These are phyloP conservation scores for Hypotaenidia okinawae DNA, from an alignment of 2,797 vertebrate genomes.

Conservation along the genomic window DNA sequence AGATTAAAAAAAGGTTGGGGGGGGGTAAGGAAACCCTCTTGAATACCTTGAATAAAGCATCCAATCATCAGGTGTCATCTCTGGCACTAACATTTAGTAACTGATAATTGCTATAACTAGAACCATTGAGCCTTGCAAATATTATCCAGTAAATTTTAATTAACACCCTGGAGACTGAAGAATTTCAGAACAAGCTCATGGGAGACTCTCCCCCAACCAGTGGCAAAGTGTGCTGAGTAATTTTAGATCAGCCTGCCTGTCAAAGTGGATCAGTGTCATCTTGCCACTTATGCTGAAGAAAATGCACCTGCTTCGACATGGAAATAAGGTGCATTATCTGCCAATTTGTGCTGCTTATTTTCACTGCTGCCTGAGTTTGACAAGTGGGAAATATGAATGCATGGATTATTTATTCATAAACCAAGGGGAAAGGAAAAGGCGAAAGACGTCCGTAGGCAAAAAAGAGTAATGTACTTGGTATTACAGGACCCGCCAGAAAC, in stretches of 20 bases:
- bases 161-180: conserved; percentile 79
- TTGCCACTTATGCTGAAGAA: conserved; percentile 74
- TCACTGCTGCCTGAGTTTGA: conserved; percentile 66
- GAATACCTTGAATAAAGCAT: conserved; percentile 51
- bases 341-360: conserved; percentile 80
- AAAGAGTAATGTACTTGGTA: neutral
- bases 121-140: conserved; percentile 80
- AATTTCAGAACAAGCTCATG: conserved; percentile 73
- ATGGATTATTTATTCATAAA: conserved; percentile 67
- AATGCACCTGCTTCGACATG: conserved; percentile 80
- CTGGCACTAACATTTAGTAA: conserved; percentile 78
- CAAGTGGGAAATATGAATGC: conserved; percentile 49
- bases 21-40: neutral
- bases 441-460: neutral
- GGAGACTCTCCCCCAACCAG: conserved; percentile 68
- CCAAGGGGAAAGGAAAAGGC: neutral
- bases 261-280: conserved; percentile 80
- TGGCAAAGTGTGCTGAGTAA: conserved; percentile 77
- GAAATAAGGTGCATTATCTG: conserved; percentile 81
- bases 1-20: neutral
- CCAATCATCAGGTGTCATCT: conserved; percentile 70
- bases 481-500: neutral
- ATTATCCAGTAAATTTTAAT: conserved; percentile 85
- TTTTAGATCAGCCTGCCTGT: conserved; percentile 83
- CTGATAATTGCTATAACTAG: conserved; percentile 81